Base-by-base conservation (phyloP, 2,797 vertebrate genomes). In the Hoplostethus atlanticus region DNA sequence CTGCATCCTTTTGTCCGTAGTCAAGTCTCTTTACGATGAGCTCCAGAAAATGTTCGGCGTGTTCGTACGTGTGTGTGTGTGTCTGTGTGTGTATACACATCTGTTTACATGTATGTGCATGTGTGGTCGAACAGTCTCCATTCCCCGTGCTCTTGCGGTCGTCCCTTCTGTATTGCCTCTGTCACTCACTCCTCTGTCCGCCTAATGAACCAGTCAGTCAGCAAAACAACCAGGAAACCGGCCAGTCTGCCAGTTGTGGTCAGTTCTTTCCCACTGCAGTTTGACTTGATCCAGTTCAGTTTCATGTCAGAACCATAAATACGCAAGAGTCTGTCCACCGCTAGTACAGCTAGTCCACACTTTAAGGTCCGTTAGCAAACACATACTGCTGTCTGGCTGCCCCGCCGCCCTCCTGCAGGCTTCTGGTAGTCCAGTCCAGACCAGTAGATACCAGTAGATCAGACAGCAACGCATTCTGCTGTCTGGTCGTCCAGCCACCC, bases 201-300 rank as follows among this genome's bases (percentile, higher is more conserved):
- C 51, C 54, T 63, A 82, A 28, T 87, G 76, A 84, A 72, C 78
- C 76, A 73, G 84, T 80, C 84, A 3, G 21, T 21, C 21, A 21
- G 21, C 21, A 21, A 21, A 21, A 21, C 21, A 28, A 28, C 51
- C 21, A 11, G 50, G 25, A 9, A 25, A 21, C 21, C 51, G 25
- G 51, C 51, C 7, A 50, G 31, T 34, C 31, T 34, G 31, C 6
- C 30, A 50, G 68, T 16, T 64, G 68, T 40, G 66, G 68, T 66
- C 71, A 66, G 63, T 11, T 15, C 25, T 64, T 25, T 47, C 30
- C 59, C n/a, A 67, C 40, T 48, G 50, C 46, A 34, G 62, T 75
- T 38, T 78, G 51, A 68, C 46, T 52, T 52, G 56, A 72, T 85
- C 71, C 36, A 64, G 68, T 74, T 79, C 53, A 48, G 69, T 78